These are phyloP conservation scores for Thymallus thymallus DNA, from an alignment of 2,113 vertebrate genomes.

Conservation along the genomic window DNA sequence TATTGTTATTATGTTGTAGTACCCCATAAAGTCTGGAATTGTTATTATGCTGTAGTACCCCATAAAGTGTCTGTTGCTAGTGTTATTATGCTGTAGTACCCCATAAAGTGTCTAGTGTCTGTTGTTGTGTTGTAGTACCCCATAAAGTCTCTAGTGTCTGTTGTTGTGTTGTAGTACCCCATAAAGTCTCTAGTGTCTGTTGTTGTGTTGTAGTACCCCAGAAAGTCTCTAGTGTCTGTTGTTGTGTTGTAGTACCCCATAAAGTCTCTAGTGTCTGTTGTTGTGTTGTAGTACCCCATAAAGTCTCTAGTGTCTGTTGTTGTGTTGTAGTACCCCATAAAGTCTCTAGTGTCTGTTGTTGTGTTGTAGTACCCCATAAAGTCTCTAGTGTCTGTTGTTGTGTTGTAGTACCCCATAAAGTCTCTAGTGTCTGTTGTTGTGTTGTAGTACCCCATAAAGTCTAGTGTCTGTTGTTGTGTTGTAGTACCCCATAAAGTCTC, in stretches of 20 bases:
- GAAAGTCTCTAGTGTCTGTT: too few relatives aligned
- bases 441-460: constrained; percentile 90
- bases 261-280: too few relatives aligned
- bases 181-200: background rate
- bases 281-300: too few relatives aligned
- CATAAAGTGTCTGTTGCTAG: constrained; percentile 1
- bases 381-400: too few relatives aligned
- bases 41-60: background rate
- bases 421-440: constrained; percentile 2
- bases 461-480: background rate
- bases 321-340: constrained; percentile 86
- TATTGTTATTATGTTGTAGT: background rate
- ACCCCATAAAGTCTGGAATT: too few relatives aligned
- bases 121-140: too few relatives aligned
- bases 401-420: too few relatives aligned
- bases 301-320: constrained; percentile 1
- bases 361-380: too few relatives aligned
- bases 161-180: background rate
- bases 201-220: constrained; percentile 81
- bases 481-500: too few relatives aligned
- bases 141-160: too few relatives aligned
- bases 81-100: constrained; percentile 82
- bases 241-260: too few relatives aligned
- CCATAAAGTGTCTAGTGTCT: constrained; percentile 79
- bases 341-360: constrained; percentile 50